Base-by-base conservation (phyloP, 2,888 invertebrate species). In the Busseola fusca region DNA sequence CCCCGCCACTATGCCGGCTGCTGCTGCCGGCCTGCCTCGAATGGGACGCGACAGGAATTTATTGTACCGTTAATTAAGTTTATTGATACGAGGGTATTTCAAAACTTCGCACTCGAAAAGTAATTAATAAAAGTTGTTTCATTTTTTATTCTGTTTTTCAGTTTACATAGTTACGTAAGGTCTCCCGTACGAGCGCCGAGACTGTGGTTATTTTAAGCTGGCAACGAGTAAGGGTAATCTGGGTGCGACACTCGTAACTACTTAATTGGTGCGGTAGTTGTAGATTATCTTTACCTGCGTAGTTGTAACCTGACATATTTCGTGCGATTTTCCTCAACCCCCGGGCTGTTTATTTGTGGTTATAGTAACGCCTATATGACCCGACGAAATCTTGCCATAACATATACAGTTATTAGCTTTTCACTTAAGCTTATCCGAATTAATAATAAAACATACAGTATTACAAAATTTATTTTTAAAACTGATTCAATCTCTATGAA, bases 31-130 rank as follows among this genome's bases (percentile, higher is more conserved):
- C 80, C 69, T 62, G 81, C 65, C 70, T 67, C 75, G 66, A 71
- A 74, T 77, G 76, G 78, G 64, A 83, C 86, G 75, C 75, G 79
- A 81, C 78, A 71, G 57, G 82, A 86, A 86, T 87, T 82, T 80
- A 83, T 84, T 83, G 78, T 81, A 74, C 66, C 76, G 79, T 81
- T 86, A 86, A 86, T 86, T 84, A 81, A 87, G 72, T 85, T 85
- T 81, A 86, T 84, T 78, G 82, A 83, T 81, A 84, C 48, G 79
- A 74, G 66, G 60, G 67, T 74, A 79, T 71, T 79, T 71, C 58
- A 75, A 81, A 81, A 84, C 70, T 79, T 74, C 64, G 69, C 70
- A 70, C 60, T 73, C 34, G 42, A 65, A 57, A 14, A 76, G 40
- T 80, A 73, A 85, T 81, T 78, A 77, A 77, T 84, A 65, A 71